A percentile compares a stretch with the other conserved stretches of the same genome.
phyloP scores from a whole-genome alignment of 2,113 vertebrate genomes.

The Myrmecophaga tridactyla region DNA sequence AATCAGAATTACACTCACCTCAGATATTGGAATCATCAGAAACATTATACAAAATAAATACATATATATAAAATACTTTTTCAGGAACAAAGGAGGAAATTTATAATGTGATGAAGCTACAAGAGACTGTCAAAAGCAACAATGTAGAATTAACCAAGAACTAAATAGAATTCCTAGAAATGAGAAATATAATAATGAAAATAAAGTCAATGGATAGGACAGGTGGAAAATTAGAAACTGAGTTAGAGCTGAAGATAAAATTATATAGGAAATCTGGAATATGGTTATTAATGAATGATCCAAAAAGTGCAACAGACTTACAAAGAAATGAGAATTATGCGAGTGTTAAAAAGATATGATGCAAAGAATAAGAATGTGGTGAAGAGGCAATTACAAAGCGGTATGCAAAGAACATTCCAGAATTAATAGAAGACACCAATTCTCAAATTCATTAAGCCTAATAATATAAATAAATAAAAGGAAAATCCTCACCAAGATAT shows the following conservation, averaged over 20 bases:
- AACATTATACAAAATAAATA: neutral
- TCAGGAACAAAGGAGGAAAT: neutral
- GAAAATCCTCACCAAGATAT: neutral
- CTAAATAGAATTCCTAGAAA: neutral
- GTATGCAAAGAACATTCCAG: too few species aligned
- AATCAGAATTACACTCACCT: neutral
- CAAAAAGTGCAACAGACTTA: neutral
- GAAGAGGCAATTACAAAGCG: neutral
- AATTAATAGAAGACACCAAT: too few species aligned
- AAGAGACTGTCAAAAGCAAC: neutral
- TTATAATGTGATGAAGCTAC: neutral
- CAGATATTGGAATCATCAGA: fast-evolving
- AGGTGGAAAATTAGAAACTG: neutral
- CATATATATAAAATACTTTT: neutral
- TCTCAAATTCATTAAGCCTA: neutral
- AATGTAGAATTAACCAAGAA: neutral
- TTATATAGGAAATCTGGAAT: neutral
- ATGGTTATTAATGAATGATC: neutral
- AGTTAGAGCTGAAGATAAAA: neutral
- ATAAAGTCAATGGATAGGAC: neutral
- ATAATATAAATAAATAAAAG: neutral
- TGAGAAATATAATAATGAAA: neutral
- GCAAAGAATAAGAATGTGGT: too few species aligned
- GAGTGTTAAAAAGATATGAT: neutral
- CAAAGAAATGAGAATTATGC: neutral